Base-by-base conservation (phyloP, 2,113 vertebrate species). In the Lophura nycthemera region DNA sequence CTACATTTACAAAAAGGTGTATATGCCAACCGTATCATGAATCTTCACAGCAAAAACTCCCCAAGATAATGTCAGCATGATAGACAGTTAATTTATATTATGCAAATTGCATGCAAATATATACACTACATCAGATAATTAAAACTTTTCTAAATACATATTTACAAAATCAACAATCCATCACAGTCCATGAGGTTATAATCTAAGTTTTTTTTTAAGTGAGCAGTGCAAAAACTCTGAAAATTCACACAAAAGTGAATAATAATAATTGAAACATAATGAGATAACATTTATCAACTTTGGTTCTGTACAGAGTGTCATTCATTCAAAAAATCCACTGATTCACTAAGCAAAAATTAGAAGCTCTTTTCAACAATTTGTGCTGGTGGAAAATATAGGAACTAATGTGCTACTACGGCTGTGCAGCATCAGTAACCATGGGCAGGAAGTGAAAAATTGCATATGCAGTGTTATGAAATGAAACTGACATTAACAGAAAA, bases 141-240 rank as follows among this genome's bases (percentile, higher is more conserved):
- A 96, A 93, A 87, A 86, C 83, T 47, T 94, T 88, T 70, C 73
- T 80, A 92, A 95, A 94, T 66, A 92, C 56, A 27, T 95, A 92
- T 97, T 97, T 95, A 88, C 83, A 95, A 96, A 97, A 94, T 89
- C 77, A 50, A 92, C 73, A 92, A 95, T 93, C 77, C 69, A 30
- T 95, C 84, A 82, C 66, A 69, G 83, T 84, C 94, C 72, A 50
- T 13, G 38, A 96, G 88, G 93, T 93, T 96, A 83, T 93, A 96
- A 90, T 94, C 70, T 95, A 59, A 50, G 14, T 30, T 83, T 50
- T 96, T 93, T 93, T 96, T 79, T 4, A 50, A 91, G 81, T 57
- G 52, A 93, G 48, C 2, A 5, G 54, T 81, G n/a, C 21, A 83
- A 90, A 93, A 90, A 14, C 66, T 73, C 72, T 50, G 48, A 76